Percentiles rank a stretch among this genome's conserved stretches.
Conservation (phyloP, 2,888 invertebrate genomes). For the Hydrotaea cyrtoneurina region DNA sequence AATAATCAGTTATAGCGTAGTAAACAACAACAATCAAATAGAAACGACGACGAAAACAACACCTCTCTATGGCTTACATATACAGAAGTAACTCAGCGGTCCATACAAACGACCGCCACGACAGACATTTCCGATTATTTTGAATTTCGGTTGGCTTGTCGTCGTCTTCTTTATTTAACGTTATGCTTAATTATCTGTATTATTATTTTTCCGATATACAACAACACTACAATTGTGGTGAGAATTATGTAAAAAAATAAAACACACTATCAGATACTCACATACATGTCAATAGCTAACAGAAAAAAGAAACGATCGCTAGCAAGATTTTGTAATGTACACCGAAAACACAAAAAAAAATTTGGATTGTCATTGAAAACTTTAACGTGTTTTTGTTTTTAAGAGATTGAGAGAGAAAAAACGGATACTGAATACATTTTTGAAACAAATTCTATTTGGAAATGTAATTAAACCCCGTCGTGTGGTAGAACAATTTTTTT, state of each 20-base stretch:
- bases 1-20: slow-evolving; percentile 31
- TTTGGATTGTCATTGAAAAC: slow-evolving; percentile 52
- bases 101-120: neutral
- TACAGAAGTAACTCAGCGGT: slow-evolving; percentile 22
- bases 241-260: slow-evolving; percentile 59
- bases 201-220: slow-evolving; percentile 40
- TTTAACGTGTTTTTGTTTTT: neutral
- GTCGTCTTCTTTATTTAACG: slow-evolving; percentile 26
- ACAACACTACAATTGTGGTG: slow-evolving; percentile 31
- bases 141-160: slow-evolving; percentile 32
- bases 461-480: slow-evolving; percentile 47
- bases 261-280: slow-evolving; percentile 11
- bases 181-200: slow-evolving; percentile 52
- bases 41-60: slow-evolving; percentile 6
- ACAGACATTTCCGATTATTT: slow-evolving; percentile 12
- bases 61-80: slow-evolving; percentile 11
- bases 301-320: neutral
- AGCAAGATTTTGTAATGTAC: slow-evolving; percentile 37
- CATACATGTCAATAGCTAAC: neutral
- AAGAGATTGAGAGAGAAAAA: slow-evolving; percentile 6
- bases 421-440: slow-evolving; percentile 11
- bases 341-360: slow-evolving; percentile 26
- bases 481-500: slow-evolving; percentile 40
- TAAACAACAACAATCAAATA: slow-evolving; percentile 20
- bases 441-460: slow-evolving; percentile 47